A percentile compares a stretch with the other conserved stretches of the same genome.
phyloP scores from a whole-genome alignment of 1,140 invertebrate genomes.

The Oedothorax gibbosus region DNA sequence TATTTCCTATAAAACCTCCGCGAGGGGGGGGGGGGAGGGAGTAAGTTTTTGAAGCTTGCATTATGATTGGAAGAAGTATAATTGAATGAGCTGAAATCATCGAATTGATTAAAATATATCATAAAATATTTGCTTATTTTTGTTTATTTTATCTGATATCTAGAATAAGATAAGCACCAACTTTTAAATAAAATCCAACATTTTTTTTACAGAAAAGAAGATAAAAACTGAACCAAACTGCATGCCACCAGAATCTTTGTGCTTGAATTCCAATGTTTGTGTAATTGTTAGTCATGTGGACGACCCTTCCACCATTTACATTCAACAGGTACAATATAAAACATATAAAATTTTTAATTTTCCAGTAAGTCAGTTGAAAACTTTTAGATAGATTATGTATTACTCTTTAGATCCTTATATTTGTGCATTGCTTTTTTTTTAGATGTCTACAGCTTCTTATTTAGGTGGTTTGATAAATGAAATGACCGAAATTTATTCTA shows the following conservation, averaged over 20 bases:
- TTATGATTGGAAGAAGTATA: no score
- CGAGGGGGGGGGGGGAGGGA: no score
- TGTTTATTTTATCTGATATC: background rate
- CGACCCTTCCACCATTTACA: constrained; percentile 67
- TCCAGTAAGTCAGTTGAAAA: background rate
- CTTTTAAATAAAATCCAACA: background rate
- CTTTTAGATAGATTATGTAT: background rate
- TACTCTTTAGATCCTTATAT: background rate
- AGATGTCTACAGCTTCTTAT: constrained; percentile 53
- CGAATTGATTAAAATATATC: no score
- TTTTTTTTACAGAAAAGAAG: constrained; percentile 14
- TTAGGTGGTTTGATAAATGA: constrained; percentile 44
- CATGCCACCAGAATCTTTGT: constrained; percentile 42
- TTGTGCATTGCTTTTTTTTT: constrained; percentile 9
- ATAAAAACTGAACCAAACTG: background rate
- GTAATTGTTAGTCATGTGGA: constrained; percentile 65
- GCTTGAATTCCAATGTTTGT: constrained; percentile 26
- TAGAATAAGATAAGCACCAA: background rate
- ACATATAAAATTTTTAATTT: background rate
- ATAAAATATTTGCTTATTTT: background rate
- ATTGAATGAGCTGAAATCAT: no score
- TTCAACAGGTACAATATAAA: constrained; percentile 66
- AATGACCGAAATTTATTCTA: constrained; percentile 41
- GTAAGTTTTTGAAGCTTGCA: no score
- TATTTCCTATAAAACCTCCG: no score